phyloP scores from a whole-genome alignment of 2,113 vertebrate genomes.

The Tilapia sparmanii region DNA sequence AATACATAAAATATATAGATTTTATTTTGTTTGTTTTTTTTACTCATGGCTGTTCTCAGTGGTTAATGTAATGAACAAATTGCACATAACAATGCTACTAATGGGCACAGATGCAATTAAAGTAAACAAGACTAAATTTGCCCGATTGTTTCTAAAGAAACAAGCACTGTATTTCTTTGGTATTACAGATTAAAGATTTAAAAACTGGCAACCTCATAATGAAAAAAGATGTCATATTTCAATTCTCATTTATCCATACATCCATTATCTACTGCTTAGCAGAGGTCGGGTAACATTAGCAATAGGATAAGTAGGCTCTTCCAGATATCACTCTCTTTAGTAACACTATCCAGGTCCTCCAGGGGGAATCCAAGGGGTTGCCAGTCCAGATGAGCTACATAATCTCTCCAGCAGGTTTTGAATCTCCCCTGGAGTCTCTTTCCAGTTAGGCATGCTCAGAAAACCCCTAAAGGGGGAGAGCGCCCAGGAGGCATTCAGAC shows the following conservation, averaged over 20 bases:
- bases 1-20: background rate
- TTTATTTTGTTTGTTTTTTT: no score
- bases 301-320: background rate
- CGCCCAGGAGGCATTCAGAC: background rate
- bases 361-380: background rate
- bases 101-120: background rate
- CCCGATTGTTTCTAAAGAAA: background rate
- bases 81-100: background rate
- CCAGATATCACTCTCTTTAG: background rate
- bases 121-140: background rate
- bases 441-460: background rate
- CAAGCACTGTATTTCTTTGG: background rate
- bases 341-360: background rate
- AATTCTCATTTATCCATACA: background rate
- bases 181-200: background rate
- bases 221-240: background rate
- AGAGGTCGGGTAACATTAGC: background rate
- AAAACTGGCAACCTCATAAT: background rate
- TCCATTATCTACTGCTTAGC: background rate
- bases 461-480: background rate
- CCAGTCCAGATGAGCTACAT: background rate
- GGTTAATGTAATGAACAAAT: background rate
- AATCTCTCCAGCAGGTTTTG: background rate
- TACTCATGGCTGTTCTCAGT: background rate
- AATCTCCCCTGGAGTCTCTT: background rate